Conservation (phyloP, 2,113 vertebrate species). For the Rhynchomys soricoides region DNA sequence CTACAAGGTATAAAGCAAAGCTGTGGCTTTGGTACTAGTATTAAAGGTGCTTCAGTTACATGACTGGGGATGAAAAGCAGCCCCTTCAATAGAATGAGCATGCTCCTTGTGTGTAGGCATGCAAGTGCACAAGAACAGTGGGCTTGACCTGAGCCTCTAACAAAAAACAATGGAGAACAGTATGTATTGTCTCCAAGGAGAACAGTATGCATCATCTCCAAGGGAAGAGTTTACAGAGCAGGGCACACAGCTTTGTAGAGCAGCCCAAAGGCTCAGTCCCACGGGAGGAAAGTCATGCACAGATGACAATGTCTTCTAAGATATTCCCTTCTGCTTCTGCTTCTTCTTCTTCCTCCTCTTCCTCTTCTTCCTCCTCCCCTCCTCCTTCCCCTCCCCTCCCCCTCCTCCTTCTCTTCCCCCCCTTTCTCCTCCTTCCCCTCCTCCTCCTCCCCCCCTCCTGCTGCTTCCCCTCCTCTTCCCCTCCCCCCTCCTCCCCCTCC, state of each 20-base stretch:
- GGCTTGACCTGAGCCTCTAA: neutral
- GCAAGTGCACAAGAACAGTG: neutral
- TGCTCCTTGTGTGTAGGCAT: neutral
- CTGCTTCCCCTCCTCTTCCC: too few relatives aligned
- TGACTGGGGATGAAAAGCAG: conserved; percentile 15
- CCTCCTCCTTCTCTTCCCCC: too few relatives aligned
- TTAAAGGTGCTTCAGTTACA: conserved; percentile 50
- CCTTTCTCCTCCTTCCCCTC: too few relatives aligned
- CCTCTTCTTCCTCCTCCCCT: neutral
- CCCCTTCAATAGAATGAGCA: neutral
- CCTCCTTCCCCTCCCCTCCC: accelerated
- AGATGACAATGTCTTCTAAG: neutral
- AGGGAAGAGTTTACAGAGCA: neutral
- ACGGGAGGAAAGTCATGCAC: accelerated
- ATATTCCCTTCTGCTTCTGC: neutral
- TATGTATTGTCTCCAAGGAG: neutral
- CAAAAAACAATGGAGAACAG: neutral
- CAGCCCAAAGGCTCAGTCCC: neutral
- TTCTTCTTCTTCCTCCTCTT: neutral
- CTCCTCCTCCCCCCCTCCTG: accelerated
- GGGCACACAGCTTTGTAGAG: neutral
- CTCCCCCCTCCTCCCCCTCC: too few relatives aligned
- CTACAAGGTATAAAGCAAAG: conserved; percentile 26
- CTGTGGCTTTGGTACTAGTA: conserved; percentile 4
- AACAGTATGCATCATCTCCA: neutral